These are phyloP conservation scores for Pocillopora damicornis DNA, from an alignment of 64 coral and sea anemone species.

Conservation along the genomic window DNA sequence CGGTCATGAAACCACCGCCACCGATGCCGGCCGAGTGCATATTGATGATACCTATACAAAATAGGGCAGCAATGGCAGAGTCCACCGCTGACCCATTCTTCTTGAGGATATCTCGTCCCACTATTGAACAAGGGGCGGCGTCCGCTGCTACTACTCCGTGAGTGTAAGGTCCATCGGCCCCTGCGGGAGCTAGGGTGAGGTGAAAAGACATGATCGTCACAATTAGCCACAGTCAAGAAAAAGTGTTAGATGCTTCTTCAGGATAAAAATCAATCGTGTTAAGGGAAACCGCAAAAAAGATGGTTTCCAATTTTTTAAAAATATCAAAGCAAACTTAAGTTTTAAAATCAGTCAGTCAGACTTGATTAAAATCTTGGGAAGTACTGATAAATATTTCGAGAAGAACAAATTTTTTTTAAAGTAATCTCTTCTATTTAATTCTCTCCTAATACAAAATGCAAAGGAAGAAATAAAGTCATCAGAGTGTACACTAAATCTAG, in stretches of 20 bases:
- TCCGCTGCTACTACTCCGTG: conserved; percentile 84
- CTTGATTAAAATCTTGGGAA: no score
- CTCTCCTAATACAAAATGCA: no score
- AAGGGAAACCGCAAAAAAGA: no score
- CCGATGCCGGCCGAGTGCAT: conserved; percentile 97
- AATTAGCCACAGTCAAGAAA: background rate
- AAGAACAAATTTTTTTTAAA: no score
- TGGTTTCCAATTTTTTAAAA: no score
- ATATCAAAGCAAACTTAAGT: no score
- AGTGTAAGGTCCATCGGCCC: conserved; percentile 62
- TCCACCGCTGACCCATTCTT: conserved; percentile 92
- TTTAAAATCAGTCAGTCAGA: no score
- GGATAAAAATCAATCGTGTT: no score
- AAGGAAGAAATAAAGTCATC: no score
- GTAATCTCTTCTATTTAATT: no score
- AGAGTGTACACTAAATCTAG: no score
- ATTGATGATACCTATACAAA: conserved; percentile 93
- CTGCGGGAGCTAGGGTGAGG: conserved; percentile 24
- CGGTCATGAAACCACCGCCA: conserved; percentile 89
- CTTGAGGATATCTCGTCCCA: conserved; percentile 80
- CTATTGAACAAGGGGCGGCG: conserved; percentile 65
- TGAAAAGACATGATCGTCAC: background rate
- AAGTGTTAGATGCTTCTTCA: background rate
- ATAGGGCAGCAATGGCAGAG: conserved; percentile 64
- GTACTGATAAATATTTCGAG: no score